Conservation (phyloP, 1,140 invertebrate species). For the Leptoteleia sp. region DNA sequence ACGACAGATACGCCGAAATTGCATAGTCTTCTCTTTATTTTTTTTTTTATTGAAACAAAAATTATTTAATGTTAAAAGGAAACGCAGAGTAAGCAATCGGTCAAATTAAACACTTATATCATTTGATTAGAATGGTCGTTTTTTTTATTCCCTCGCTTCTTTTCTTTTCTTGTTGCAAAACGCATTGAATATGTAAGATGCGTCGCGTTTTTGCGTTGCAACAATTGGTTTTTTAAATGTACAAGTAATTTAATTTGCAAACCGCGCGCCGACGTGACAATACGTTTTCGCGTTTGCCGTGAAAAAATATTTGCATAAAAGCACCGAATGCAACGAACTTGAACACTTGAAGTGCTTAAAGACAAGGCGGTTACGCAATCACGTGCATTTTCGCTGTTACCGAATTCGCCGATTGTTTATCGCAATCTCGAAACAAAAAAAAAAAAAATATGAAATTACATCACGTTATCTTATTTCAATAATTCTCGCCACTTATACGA, state of each 20-base stretch:
- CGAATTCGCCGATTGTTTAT: slow-evolving; percentile 11
- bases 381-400: slow-evolving; percentile 2
- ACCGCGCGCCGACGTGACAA: slow-evolving; percentile 9
- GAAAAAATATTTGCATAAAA: slow-evolving; percentile 40
- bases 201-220: slow-evolving; percentile 5
- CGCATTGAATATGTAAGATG: not conserved
- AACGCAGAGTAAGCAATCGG: no score
- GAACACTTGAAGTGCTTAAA: slow-evolving; percentile 22
- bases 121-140: no score
- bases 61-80: no score
- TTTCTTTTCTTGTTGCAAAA: no score
- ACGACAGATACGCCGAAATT: not conserved
- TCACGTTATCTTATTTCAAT: slow-evolving; percentile 21
- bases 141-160: no score
- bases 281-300: slow-evolving; percentile 20
- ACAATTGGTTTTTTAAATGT: slow-evolving; percentile 1
- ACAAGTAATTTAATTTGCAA: slow-evolving; percentile 17
- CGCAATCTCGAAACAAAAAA: slow-evolving; percentile 20
- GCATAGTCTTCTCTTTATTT: no score
- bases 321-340: slow-evolving; percentile 38
- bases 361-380: slow-evolving; percentile 34
- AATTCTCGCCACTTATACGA: no score
- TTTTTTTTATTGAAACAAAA: no score
- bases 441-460: slow-evolving; percentile 16
- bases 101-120: no score